Evolutionary conservation across 2,797 vertebrate species (phyloP).

Genomic region (Falco novaeseelandiae): DNA sequence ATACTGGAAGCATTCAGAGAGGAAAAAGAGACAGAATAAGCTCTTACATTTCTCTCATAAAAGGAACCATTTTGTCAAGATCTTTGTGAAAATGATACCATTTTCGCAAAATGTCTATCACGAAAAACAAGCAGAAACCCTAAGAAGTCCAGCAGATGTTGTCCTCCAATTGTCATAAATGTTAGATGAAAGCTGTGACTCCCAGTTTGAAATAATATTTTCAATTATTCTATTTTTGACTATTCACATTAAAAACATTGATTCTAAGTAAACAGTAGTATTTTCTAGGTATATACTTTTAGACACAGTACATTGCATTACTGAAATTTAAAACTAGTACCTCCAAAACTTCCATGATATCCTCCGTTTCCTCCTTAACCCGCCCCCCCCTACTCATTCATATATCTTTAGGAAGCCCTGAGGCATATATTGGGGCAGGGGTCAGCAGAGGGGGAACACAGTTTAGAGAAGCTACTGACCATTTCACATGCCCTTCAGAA

Average conservation of each 20-base stretch:
- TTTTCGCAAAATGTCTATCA: background rate
- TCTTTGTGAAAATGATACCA: background rate
- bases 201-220: background rate
- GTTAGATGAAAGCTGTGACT: background rate
- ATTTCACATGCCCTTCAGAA: background rate
- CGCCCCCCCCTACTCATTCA: too few relatives aligned
- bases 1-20: background rate
- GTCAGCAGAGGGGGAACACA: background rate
- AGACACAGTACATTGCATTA: rapidly evolving
- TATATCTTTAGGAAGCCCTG: background rate
- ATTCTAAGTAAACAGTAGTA: background rate
- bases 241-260: background rate
- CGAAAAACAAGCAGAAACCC: background rate
- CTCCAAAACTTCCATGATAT: background rate
- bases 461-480: background rate
- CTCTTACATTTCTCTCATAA: background rate
- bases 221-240: background rate
- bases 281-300: background rate
- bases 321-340: background rate
- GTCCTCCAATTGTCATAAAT: background rate
- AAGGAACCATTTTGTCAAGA: background rate
- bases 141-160: background rate
- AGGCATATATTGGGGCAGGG: rapidly evolving
- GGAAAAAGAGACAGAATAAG: background rate
- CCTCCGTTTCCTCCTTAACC: background rate